Conservation (phyloP, 1,140 invertebrate species). For the Riptortus pedestris region DNA sequence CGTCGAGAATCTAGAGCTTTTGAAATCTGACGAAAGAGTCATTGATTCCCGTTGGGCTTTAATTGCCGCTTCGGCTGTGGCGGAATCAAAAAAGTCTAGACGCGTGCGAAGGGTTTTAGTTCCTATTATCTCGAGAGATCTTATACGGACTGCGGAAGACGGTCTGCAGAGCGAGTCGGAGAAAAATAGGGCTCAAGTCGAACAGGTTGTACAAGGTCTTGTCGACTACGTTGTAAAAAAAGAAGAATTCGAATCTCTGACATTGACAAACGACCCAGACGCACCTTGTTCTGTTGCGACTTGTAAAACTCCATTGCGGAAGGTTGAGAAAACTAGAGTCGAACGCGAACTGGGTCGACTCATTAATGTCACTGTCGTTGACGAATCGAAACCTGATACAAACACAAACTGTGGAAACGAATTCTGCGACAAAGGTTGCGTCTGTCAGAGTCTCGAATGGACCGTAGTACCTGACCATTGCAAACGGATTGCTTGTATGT, state of each 20-base stretch:
- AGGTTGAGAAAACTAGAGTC: background rate
- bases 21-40: background rate
- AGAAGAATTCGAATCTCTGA: background rate
- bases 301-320: background rate
- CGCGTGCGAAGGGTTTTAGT: background rate
- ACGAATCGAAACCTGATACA: background rate
- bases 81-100: background rate
- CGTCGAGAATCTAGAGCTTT: background rate
- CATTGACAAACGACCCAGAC: background rate
- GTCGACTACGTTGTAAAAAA: conserved; percentile 4
- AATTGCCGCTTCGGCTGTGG: background rate
- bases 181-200: background rate
- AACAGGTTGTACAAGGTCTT: background rate
- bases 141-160: background rate
- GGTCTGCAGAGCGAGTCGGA: too few relatives aligned
- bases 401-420: background rate
- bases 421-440: background rate
- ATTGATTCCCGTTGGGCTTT: background rate
- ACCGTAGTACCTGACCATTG: background rate
- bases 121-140: background rate
- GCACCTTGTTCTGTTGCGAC: background rate
- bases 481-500: background rate
- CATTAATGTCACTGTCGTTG: conserved; percentile 7
- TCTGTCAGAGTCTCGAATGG: background rate
- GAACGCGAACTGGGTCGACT: background rate